Evolutionary conservation across 2,113 vertebrate species (phyloP).

Genomic region (Lutjanus erythropterus): DNA sequence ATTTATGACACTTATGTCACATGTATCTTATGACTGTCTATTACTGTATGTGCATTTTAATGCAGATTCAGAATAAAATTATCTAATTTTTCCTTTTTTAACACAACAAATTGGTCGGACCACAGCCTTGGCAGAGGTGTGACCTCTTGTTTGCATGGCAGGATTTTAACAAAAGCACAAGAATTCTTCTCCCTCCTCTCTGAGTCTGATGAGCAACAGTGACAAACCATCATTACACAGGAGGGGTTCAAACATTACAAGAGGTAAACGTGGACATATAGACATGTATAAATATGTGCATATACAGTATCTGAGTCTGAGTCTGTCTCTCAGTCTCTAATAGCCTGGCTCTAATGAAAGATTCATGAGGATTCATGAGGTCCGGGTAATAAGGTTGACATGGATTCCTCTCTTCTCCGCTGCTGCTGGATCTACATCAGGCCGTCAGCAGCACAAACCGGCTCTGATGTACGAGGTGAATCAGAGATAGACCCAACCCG

Average conservation of each 20-base stretch:
- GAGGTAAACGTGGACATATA: conserved; percentile 18
- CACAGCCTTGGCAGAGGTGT: too few species aligned
- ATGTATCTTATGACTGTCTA: too few species aligned
- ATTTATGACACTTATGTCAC: background rate
- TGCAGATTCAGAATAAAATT: background rate
- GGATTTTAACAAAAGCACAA: background rate
- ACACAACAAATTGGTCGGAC: background rate
- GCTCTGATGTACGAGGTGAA: conserved; percentile 37
- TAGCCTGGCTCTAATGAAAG: conserved; percentile 61
- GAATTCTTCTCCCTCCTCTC: background rate
- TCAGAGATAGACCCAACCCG: conserved; percentile 14
- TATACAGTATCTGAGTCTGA: background rate
- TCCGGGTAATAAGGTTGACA: conserved; percentile 64
- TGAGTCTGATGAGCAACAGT: background rate
- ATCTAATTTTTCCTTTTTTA: background rate
- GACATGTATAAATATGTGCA: conserved; percentile 45
- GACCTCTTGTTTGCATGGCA: background rate
- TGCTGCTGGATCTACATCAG: conserved; percentile 34
- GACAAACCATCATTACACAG: background rate
- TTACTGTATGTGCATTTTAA: background rate
- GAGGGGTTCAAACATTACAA: background rate
- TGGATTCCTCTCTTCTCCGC: conserved; percentile 50
- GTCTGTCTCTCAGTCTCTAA: background rate
- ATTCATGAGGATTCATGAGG: conserved; percentile 65
- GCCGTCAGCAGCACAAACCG: background rate